Percentiles rank a stretch among this genome's conserved stretches.
These are phyloP conservation scores for Etheostoma nigrum DNA, from an alignment of 2,797 vertebrate species.

Conservation along the genomic window DNA sequence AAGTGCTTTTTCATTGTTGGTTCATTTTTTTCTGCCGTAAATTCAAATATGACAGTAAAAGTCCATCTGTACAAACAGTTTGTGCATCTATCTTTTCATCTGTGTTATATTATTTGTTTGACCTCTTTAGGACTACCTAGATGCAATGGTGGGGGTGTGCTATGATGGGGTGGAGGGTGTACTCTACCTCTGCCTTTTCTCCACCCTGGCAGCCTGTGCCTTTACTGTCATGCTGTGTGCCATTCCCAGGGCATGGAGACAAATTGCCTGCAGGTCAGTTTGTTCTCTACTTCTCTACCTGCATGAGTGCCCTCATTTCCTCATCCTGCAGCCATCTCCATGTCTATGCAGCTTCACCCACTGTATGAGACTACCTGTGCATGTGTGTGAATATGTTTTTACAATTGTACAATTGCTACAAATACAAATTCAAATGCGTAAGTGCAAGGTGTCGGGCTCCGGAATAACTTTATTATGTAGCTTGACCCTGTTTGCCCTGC, in stretches of 20 bases:
- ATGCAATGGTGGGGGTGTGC: slow-evolving; percentile 93
- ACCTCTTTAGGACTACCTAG: slow-evolving; percentile 92
- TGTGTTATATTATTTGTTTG: slow-evolving; percentile 12
- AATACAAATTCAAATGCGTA: slow-evolving; percentile 4
- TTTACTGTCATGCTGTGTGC: slow-evolving; percentile 93
- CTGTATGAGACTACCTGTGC: not conserved
- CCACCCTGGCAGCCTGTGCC: slow-evolving; percentile 88
- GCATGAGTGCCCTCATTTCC: slow-evolving; percentile 57
- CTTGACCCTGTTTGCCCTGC: too few species aligned
- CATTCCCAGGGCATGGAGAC: slow-evolving; percentile 89
- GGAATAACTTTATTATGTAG: not conserved
- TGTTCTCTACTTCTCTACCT: slow-evolving; percentile 29
- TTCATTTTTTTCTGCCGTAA: slow-evolving; percentile 3
- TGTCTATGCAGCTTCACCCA: slow-evolving; percentile 16
- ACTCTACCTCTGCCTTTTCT: slow-evolving; percentile 95
- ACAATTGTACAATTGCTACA: not conserved
- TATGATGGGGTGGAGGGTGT: slow-evolving; percentile 95
- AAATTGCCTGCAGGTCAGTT: slow-evolving; percentile 87
- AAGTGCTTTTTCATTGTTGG: slow-evolving; percentile 22
- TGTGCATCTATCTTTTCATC: not conserved
- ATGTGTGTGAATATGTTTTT: slow-evolving; percentile 1
- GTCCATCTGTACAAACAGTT: not conserved
- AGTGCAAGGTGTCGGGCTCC: too few species aligned
- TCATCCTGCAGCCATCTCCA: slow-evolving; percentile 22
- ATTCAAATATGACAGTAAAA: too few species aligned